These are phyloP conservation scores for Progne subis DNA, from an alignment of 2,113 vertebrate species.

Conservation along the genomic window DNA sequence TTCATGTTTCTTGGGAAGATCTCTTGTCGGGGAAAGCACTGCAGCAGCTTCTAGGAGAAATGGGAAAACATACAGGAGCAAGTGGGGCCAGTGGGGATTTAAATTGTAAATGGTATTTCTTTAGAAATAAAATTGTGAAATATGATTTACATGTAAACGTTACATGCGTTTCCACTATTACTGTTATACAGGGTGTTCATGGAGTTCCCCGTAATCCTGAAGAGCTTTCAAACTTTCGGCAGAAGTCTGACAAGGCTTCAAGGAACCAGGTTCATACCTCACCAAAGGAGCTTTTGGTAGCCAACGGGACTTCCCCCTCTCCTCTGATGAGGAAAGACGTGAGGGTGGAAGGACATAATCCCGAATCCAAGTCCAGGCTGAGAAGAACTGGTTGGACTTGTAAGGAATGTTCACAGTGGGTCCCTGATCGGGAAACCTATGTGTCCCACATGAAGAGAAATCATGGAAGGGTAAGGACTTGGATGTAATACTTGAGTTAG, in stretches of 20 bases:
- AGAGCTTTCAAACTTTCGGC: conserved; percentile 68
- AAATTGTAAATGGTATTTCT: neutral
- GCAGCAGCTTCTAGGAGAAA: neutral
- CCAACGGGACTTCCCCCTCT: conserved; percentile 26
- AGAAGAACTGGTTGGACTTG: conserved; percentile 88
- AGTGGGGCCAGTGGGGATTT: neutral
- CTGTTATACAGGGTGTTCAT: conserved; percentile 79
- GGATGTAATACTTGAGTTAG: neutral
- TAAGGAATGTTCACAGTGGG: conserved; percentile 88
- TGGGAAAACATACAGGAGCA: neutral
- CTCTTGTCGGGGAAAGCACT: neutral
- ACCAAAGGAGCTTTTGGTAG: conserved; percentile 62
- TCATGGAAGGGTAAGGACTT: conserved; percentile 84
- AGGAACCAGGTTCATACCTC: conserved; percentile 33
- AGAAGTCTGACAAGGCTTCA: conserved; percentile 59
- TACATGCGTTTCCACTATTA: neutral
- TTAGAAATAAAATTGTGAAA: neutral
- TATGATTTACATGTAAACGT: neutral
- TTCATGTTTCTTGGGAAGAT: neutral
- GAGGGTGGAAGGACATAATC: conserved; percentile 60
- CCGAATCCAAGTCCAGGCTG: conserved; percentile 68
- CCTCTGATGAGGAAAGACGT: conserved; percentile 51
- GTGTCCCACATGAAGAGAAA: conserved; percentile 90
- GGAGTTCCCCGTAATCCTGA: conserved; percentile 78
- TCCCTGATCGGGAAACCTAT: conserved; percentile 89